Conservation (phyloP, 2,888 invertebrate species). For the Rhingia rostrata region DNA sequence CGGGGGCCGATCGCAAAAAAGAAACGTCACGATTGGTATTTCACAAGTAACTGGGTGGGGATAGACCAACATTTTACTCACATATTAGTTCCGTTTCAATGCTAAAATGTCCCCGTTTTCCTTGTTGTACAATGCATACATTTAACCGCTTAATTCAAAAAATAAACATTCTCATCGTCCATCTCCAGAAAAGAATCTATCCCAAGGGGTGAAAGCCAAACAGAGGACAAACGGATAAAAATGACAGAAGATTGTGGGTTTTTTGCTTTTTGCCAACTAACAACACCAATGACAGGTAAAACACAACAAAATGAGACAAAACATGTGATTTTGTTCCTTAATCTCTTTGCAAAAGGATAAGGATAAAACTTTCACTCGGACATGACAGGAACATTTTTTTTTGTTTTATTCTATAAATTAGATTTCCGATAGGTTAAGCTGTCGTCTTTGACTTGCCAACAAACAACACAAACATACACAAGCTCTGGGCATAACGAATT, state of each 20-base stretch:
- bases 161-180: constrained; percentile 49
- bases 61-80: constrained; percentile 36
- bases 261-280: constrained; percentile 31
- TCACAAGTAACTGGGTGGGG: constrained; percentile 25
- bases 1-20: not conserved
- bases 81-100: constrained; percentile 34
- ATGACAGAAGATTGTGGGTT: constrained; percentile 31
- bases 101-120: constrained; percentile 32
- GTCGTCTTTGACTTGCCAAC: constrained; percentile 62
- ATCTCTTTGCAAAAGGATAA: constrained; percentile 67
- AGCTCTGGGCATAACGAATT: constrained; percentile 22
- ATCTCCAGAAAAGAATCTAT: constrained; percentile 43
- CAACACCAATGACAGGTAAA: constrained; percentile 32
- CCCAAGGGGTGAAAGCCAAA: constrained; percentile 25
- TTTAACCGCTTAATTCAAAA: constrained; percentile 48
- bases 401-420: constrained; percentile 48
- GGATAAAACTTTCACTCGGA: constrained; percentile 52
- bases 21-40: constrained; percentile 15
- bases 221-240: constrained; percentile 44
- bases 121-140: not conserved
- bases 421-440: constrained; percentile 70
- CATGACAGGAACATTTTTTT: constrained; percentile 52
- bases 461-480: not conserved
- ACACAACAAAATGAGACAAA: constrained; percentile 5
- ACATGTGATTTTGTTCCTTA: constrained; percentile 62